phyloP scores from a whole-genome alignment of 2,113 vertebrate genomes.

The Telmatochromis sp. region DNA sequence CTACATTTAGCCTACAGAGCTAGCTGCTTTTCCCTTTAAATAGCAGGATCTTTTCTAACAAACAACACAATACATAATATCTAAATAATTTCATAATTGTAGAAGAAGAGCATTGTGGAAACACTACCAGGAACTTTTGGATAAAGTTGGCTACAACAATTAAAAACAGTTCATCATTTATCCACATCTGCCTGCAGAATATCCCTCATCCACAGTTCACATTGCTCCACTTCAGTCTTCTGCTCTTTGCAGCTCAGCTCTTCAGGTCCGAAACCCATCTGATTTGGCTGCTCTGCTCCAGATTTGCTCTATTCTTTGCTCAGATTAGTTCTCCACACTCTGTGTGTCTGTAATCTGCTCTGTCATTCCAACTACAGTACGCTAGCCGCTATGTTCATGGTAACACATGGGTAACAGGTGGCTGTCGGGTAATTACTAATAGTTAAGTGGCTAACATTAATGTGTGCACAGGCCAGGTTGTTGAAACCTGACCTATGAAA shows the following conservation, averaged over 20 bases:
- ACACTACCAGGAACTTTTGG: not conserved
- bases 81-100: not conserved
- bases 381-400: too few relatives aligned
- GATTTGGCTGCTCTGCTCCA: not conserved
- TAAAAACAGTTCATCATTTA: not conserved
- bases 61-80: not conserved
- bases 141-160: not conserved
- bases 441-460: not conserved
- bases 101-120: not conserved
- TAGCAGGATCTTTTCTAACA: not conserved
- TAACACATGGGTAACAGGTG: too few relatives aligned
- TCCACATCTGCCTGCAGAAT: not conserved
- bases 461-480: not conserved
- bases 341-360: too few relatives aligned
- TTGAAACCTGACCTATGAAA: not conserved
- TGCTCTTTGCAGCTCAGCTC: not conserved
- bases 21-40: not conserved
- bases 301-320: not conserved
- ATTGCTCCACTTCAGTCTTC: not conserved
- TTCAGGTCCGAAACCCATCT: not conserved
- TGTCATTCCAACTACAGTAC: too few relatives aligned
- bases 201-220: not conserved
- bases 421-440: rapidly evolving
- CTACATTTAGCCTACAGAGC: not conserved
- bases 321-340: not conserved